Base-by-base conservation (phyloP, 2,888 invertebrate genomes). In the Nymphalis urticae region DNA sequence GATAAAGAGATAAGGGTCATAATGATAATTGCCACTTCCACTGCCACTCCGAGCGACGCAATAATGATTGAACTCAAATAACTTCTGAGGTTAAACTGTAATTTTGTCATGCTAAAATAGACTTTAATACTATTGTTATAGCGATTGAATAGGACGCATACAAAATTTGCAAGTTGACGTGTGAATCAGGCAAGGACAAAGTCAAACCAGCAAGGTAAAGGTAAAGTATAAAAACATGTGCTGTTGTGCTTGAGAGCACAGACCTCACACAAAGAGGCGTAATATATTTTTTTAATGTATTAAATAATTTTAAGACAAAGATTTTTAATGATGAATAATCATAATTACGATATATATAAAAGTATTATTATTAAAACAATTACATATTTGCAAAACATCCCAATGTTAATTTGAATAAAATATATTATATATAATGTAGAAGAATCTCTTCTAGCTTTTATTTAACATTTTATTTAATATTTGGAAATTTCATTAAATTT, bases 131-230 rank as follows among this genome's bases (percentile, higher is more conserved):
- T 32, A 63, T 66, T 53, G 71, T 36, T 70, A 77, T 77, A 78
- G 67, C 71, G 74, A 66, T 72, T 66, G 73, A 63, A 73, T 66
- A 71, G 66, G 67, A 27, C 68, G 71, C 70, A 69, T 68, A 48
- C 42, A 62, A 71, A 63, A 64, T 67, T 42, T 66, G 68, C 71
- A 73, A 70, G 73, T 72, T 56, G 69, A 78, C 79, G 82, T 82
- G 81, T 82, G 80, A 84, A 82, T 75, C 77, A 79, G 75, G 75
- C 75, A 85, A 84, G 87, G 87, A 86, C 82, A 85, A 77, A 75
- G 75, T 73, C 76, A 75, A 83, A 82, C 81, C 82, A 80, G 76
- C 87, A 88, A 88, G 87, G 87, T 86, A 87, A 86, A 83, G 85
- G 86, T 79, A 75, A 83, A 74, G 76, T 81, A 85, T 83, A 85